Base-by-base conservation (phyloP, 2,888 invertebrate genomes). In the Reticulitermes lucifugus region DNA sequence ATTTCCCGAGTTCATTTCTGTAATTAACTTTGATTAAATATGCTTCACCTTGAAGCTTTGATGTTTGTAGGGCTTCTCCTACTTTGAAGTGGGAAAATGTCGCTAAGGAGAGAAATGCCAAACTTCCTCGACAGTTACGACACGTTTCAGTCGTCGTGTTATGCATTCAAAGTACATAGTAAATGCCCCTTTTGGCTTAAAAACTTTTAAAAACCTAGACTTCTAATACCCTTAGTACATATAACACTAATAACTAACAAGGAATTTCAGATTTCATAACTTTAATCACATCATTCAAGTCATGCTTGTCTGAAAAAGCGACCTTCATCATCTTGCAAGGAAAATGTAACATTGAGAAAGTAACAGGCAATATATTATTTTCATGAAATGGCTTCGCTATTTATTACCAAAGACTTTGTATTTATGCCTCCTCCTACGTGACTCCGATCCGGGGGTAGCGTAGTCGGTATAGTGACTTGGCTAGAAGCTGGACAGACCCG, bases 221-320 rank as follows among this genome's bases (percentile, higher is more conserved):
- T n/a, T n/a, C 1, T 12, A 55, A 18, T 55, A 18, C 55, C 18
- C 55, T 12, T n/a, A 65, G n/a, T 41, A 73, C 5, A 35, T 73
- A 41, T 0, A 73, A 73, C 41, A 18, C 41, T 73, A 41, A 18
- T 73, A 73, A 41, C 73, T 18, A 21, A 73, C 14, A 35, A 35
- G 41, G 29, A 73, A 73, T 73, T 73, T 73, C n/a, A n/a, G n/a
- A 65, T 25, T 25, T 55, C n/a, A 29, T 25, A 73, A 73, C 35
- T 41, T 73, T 73, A 73, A 73, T 73, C 73, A 73, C 3, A 73
- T 73, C 41, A 73, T 73, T 73, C 73, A 21, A 41, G 73, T 73
- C 73, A 73, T n/a, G 65, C 65, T 65, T n/a, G 14, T 25, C n/a
- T 7, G 2, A 25, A 60, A 10, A 25, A n/a, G 65, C n/a, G 25